phyloP scores from a whole-genome alignment of 2,888 invertebrate genomes.

The Cylindroiulus punctatus region DNA sequence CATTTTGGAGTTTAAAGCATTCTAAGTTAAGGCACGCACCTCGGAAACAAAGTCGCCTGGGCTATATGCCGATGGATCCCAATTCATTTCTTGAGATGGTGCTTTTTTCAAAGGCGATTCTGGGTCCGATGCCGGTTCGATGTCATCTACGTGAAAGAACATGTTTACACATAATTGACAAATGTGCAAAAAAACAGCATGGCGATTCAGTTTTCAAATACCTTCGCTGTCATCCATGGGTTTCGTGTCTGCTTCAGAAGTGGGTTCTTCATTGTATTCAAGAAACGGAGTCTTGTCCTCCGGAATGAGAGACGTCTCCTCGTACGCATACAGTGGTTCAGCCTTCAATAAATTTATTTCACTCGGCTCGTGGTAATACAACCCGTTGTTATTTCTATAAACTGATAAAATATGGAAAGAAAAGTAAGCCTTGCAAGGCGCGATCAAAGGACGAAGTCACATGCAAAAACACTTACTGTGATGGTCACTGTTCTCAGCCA shows the following conservation, averaged over 20 bases:
- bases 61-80: slow-evolving; percentile 54
- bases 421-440: not conserved
- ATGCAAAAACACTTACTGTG: not conserved
- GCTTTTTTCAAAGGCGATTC: slow-evolving; percentile 40
- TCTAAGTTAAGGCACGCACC: slow-evolving; percentile 24
- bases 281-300: slow-evolving; percentile 42
- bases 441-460: not conserved
- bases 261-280: slow-evolving; percentile 48
- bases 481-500: not conserved
- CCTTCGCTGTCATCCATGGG: slow-evolving; percentile 54
- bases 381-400: slow-evolving; percentile 51
- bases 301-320: not conserved
- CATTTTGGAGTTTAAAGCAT: not conserved
- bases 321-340: not conserved
- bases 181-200: not conserved
- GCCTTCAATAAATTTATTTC: slow-evolving; percentile 47
- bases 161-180: not conserved
- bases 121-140: slow-evolving; percentile 43
- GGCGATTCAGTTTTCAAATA: not conserved
- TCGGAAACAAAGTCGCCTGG: slow-evolving; percentile 46
- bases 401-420: not conserved
- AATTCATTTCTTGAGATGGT: slow-evolving; percentile 56
- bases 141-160: slow-evolving; percentile 30
- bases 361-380: slow-evolving; percentile 8
- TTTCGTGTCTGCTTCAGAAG: slow-evolving; percentile 55